Conservation (phyloP, 2,113 vertebrate genomes). For the Anguilla rostrata region DNA sequence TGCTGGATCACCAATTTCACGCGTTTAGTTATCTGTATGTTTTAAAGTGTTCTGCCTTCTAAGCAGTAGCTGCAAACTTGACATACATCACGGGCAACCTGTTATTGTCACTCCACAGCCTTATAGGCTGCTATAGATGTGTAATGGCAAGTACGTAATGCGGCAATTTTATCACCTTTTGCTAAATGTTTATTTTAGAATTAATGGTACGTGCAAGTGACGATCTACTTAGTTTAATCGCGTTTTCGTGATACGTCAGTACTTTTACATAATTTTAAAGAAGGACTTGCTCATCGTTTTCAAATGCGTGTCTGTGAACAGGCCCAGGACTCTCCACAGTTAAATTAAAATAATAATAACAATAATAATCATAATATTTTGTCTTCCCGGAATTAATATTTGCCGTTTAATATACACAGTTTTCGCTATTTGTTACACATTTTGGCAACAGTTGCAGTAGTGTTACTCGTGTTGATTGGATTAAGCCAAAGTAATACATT, state of each 20-base stretch:
- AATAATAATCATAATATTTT: neutral
- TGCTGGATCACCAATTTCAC: neutral
- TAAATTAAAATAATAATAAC: neutral
- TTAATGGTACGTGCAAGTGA: neutral
- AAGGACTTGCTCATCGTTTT: neutral
- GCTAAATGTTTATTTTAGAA: neutral
- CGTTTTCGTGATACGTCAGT: neutral
- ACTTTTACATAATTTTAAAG: neutral
- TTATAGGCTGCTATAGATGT: neutral
- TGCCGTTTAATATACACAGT: neutral
- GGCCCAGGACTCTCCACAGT: neutral
- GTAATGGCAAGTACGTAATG: neutral
- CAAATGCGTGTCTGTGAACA: neutral
- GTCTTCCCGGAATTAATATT: neutral
- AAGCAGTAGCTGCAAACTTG: neutral
- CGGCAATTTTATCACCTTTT: neutral
- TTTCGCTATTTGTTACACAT: neutral
- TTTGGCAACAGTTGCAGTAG: neutral
- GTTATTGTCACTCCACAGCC: neutral
- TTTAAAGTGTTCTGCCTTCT: neutral
- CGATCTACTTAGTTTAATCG: neutral
- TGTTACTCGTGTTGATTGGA: neutral
- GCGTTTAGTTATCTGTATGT: neutral
- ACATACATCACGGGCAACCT: neutral
- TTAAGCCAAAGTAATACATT: slow-evolving; percentile 7